Evolutionary conservation across 2,797 vertebrate genomes (phyloP).

Genomic region (Mormyrops boulengeri): DNA sequence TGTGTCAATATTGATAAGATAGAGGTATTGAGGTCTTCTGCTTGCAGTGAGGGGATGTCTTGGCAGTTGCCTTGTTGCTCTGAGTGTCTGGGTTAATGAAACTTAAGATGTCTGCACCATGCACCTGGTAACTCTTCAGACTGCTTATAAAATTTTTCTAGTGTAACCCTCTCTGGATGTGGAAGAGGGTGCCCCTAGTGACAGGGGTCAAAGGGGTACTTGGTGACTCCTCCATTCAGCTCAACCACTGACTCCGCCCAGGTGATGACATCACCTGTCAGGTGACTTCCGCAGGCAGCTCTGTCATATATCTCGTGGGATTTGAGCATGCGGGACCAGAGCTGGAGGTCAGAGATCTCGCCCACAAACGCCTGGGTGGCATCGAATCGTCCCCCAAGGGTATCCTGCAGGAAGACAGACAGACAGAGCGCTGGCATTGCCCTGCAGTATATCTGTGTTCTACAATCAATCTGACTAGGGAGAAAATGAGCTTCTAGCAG

Average conservation of each 20-base stretch:
- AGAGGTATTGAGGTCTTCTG: not conserved
- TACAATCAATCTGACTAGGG: not conserved
- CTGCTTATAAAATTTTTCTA: not conserved
- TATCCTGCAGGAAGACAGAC: slow-evolving; percentile 53
- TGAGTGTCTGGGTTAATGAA: not conserved
- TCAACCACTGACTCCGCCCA: slow-evolving; percentile 66
- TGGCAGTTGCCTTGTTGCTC: not conserved
- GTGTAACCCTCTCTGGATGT: not conserved
- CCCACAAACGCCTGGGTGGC: slow-evolving; percentile 75
- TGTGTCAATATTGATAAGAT: not conserved
- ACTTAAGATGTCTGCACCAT: not conserved
- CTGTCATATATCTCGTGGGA: slow-evolving; percentile 62
- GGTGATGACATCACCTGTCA: slow-evolving; percentile 62
- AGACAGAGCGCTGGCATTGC: not conserved
- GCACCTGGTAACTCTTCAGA: not conserved
- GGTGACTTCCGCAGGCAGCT: slow-evolving; percentile 59
- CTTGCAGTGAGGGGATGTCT: not conserved
- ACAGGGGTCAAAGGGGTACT: slow-evolving; percentile 70
- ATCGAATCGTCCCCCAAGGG: slow-evolving; percentile 71
- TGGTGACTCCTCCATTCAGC: slow-evolving; percentile 69
- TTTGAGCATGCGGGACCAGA: slow-evolving; percentile 73
- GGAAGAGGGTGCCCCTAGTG: slow-evolving; percentile 48
- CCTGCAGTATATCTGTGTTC: not conserved
- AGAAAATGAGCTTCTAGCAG: not conserved
- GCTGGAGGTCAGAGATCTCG: slow-evolving; percentile 69